phyloP scores from a whole-genome alignment of 1,140 invertebrate species.

The Ylistrum balloti region DNA sequence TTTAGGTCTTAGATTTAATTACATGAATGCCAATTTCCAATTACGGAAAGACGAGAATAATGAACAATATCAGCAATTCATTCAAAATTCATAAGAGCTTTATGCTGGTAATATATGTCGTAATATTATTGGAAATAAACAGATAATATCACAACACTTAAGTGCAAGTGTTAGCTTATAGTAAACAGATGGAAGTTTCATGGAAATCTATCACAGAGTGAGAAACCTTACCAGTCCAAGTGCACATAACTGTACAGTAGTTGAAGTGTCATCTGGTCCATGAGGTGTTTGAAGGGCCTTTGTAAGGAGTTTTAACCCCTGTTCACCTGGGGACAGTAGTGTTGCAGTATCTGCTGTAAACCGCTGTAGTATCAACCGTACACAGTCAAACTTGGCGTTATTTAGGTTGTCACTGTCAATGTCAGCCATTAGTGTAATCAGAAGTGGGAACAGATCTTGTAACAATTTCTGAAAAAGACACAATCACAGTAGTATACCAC shows the following conservation, averaged over 20 bases:
- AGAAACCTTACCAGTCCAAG: conserved; percentile 56
- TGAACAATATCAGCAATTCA: too few relatives aligned
- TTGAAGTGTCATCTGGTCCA: background rate
- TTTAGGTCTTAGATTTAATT: too few relatives aligned
- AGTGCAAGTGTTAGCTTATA: too few relatives aligned
- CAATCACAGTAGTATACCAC: too few relatives aligned
- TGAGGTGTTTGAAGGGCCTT: conserved; percentile 50
- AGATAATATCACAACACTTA: too few relatives aligned
- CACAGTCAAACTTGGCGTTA: conserved; percentile 48
- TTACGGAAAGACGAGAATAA: too few relatives aligned
- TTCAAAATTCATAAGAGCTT: too few relatives aligned
- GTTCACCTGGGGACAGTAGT: conserved; percentile 34
- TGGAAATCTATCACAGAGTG: too few relatives aligned
- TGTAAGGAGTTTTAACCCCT: conserved; percentile 54
- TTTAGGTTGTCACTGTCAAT: background rate
- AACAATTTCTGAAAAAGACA: conserved; percentile 59
- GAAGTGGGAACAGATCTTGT: conserved; percentile 49
- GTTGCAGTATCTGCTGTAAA: conserved; percentile 53
- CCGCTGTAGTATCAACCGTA: conserved; percentile 57
- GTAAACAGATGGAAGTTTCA: too few relatives aligned
- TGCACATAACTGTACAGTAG: conserved; percentile 55
- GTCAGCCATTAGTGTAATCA: conserved; percentile 46
- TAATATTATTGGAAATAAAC: too few relatives aligned
- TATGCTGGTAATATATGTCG: too few relatives aligned
- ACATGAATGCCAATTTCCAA: too few relatives aligned